These are phyloP conservation scores for Leiothrix lutea DNA, from an alignment of 2,113 vertebrate genomes.

Conservation along the genomic window DNA sequence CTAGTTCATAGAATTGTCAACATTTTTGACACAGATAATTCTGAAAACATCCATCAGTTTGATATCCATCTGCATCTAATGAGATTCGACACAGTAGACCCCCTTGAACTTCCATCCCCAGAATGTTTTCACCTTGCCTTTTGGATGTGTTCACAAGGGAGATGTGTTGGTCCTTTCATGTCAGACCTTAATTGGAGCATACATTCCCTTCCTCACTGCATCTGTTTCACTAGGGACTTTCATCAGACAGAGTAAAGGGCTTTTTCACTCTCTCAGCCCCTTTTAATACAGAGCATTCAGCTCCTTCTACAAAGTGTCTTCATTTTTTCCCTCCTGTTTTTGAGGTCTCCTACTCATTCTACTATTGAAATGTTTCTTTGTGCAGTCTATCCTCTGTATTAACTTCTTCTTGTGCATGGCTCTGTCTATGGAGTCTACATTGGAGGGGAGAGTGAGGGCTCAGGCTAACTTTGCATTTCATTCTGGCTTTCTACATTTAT, in stretches of 20 bases:
- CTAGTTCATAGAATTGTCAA: constrained; percentile 35
- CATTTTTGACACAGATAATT: constrained; percentile 36
- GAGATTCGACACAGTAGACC: constrained; percentile 2
- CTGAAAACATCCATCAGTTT: constrained; percentile 41
- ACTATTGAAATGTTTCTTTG: constrained; percentile 44
- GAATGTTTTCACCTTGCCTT: constrained; percentile 55
- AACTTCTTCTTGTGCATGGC: not conserved
- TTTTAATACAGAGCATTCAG: constrained; percentile 28
- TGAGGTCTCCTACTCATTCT: constrained; percentile 21
- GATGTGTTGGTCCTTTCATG: constrained; percentile 27
- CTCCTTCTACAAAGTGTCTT: constrained; percentile 31
- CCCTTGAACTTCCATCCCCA: constrained; percentile 25
- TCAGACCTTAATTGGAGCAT: constrained; percentile 52
- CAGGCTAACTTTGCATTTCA: not conserved
- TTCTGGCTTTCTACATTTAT: not conserved
- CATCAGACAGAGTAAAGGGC: not conserved
- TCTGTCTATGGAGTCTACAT: not conserved
- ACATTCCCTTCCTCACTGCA: constrained; percentile 30
- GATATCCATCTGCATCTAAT: constrained; percentile 53
- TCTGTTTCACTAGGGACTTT: constrained; percentile 54
- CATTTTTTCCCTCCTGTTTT: not conserved
- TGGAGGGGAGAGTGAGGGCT: not conserved
- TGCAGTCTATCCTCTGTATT: constrained; percentile 8
- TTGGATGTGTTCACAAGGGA: constrained; percentile 53
- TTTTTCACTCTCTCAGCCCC: constrained; percentile 16